phyloP scores from a whole-genome alignment of 1,140 invertebrate species.

The Apis laboriosa region DNA sequence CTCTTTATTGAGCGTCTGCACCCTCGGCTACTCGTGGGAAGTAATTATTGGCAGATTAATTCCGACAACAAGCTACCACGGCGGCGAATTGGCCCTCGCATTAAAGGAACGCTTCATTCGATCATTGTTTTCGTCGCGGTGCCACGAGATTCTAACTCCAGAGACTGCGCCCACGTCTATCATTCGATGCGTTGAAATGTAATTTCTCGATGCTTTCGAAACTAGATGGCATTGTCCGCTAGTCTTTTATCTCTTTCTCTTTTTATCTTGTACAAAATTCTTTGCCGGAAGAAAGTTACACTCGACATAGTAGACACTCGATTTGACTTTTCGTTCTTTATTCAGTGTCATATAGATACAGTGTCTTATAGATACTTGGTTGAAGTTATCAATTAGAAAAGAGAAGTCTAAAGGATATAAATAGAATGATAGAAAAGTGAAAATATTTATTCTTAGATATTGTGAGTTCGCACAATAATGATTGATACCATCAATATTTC shows the following conservation, averaged over 20 bases:
- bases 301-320: background rate
- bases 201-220: background rate
- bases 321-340: background rate
- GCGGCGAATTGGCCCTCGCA: background rate
- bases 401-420: background rate
- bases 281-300: background rate
- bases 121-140: constrained; percentile 2
- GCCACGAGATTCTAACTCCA: background rate
- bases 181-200: too few species aligned
- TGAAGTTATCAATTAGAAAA: background rate
- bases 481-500: background rate
- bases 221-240: background rate
- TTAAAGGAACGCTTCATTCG: background rate
- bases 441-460: constrained; percentile 5
- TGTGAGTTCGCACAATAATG: background rate
- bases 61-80: constrained; percentile 24
- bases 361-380: background rate
- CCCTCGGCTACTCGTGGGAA: constrained; percentile 23
- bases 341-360: background rate
- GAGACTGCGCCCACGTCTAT: too few species aligned
- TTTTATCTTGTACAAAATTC: background rate
- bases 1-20: constrained; percentile 24
- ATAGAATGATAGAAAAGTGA: background rate
- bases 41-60: constrained; percentile 47
- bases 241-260: background rate